Evolutionary conservation across 2,113 vertebrate genomes (phyloP), one percentile per base, ranked within the genome.

Genomic region (Ictalurus furcatus): DNA sequence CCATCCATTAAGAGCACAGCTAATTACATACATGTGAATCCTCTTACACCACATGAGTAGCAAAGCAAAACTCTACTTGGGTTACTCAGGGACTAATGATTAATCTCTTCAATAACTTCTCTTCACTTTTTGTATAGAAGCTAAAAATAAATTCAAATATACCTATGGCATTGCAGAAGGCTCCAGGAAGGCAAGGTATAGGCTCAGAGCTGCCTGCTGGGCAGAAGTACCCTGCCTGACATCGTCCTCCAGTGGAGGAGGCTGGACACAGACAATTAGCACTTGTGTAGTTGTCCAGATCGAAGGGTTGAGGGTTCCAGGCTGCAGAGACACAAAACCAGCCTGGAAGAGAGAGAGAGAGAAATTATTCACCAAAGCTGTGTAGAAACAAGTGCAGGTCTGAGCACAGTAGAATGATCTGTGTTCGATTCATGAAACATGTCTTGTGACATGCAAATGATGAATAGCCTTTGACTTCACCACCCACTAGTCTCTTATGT

Each of bases 251-350:
- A 0, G 97, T 98, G 91, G 97, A 96, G 0, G 97, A 98, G 84
- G 97, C 97, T 2, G 98, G 98, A 78, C 98, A 99, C 30, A 98
- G 96, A 92, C 98, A 99, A 93, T 98, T 98, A 74, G 96, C 93
- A 7, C 90, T 98, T 91, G 98, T 99, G 92, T 98, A 98, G 92
- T 98, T 98, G 93, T 99, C 98, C 91, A 99, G 94, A 92, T 99
- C 97, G 61, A 98, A 99, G 3, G 98, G 98, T 71, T 94, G 96
- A 0, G 97, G 94, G 4, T 96, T 98, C 98, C 98, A 99, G 0
- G 97, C 97, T 74, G 97, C 97, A 0, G 95, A 98, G 88, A 98
- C 93, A 85, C 98, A 99, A 94, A 98, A 99, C 98, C 98, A 99
- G 67, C 97, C 98, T 99, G 93, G 44, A 87, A 9, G 44, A 87